phyloP scores from a whole-genome alignment of 2,888 invertebrate species.

The Sphecodes monilicornis region DNA sequence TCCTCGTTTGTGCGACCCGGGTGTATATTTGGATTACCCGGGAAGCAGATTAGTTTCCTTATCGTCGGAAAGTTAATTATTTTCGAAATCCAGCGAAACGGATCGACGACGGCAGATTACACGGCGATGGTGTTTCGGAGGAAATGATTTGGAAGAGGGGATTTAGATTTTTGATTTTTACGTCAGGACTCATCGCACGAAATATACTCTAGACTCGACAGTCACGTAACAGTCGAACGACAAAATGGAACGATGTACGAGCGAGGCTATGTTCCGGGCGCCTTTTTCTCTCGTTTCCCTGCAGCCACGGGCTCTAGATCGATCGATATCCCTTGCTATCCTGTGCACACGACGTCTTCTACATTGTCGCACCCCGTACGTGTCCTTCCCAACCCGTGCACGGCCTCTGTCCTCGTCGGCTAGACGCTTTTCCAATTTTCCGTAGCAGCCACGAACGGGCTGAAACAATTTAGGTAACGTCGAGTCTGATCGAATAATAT shows the following conservation, averaged over 20 bases:
- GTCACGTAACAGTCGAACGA: conserved; percentile 59
- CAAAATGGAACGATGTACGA: conserved; percentile 66
- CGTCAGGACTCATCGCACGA: conserved; percentile 55
- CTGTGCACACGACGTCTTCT: conserved; percentile 40
- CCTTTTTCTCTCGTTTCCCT: conserved; percentile 32
- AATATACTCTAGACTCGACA: conserved; percentile 49
- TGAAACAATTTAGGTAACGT: conserved; percentile 74
- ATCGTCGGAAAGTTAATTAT: conserved; percentile 37
- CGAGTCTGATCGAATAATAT: conserved; percentile 73
- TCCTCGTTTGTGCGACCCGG: conserved; percentile 22
- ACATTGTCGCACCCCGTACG: conserved; percentile 41
- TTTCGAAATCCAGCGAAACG: not conserved
- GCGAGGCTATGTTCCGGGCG: conserved; percentile 32
- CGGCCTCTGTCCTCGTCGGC: conserved; percentile 47
- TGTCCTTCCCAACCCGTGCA: conserved; percentile 5
- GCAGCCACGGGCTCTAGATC: conserved; percentile 48
- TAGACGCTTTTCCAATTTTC: conserved; percentile 74
- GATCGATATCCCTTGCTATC: conserved; percentile 64
- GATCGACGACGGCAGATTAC: conserved; percentile 31
- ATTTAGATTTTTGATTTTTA: conserved; percentile 50
- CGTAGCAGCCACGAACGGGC: conserved; percentile 69
- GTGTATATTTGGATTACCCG: conserved; percentile 30
- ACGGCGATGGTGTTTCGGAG: not conserved
- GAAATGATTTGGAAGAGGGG: conserved; percentile 47
- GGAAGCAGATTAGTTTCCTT: conserved; percentile 49